phyloP scores from a whole-genome alignment of 1,140 invertebrate species.

The Zophobas morio region DNA sequence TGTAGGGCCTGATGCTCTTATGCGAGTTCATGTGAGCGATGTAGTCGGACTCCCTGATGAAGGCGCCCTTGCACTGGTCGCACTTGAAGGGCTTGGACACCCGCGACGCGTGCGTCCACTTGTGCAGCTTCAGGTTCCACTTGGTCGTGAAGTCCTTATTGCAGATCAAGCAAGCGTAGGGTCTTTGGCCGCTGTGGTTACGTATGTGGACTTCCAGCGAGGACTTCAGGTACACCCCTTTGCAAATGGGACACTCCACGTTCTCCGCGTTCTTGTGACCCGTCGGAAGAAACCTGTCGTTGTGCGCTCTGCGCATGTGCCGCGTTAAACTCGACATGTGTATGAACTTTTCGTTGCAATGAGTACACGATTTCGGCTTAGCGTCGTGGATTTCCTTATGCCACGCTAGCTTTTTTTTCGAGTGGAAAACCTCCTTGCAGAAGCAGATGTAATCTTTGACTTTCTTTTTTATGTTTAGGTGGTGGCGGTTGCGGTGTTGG shows the following conservation, averaged over 20 bases:
- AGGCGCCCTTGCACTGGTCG: constrained; percentile 85
- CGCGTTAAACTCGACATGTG: constrained; percentile 85
- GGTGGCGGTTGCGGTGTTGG: constrained; percentile 83
- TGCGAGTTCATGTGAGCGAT: constrained; percentile 89
- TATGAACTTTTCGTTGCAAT: constrained; percentile 88
- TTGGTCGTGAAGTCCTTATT: constrained; percentile 89
- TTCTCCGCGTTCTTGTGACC: constrained; percentile 76
- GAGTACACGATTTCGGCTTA: constrained; percentile 86
- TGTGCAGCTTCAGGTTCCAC: constrained; percentile 90
- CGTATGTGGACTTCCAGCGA: constrained; percentile 87
- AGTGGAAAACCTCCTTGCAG: constrained; percentile 86
- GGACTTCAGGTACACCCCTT: constrained; percentile 82
- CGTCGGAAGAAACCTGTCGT: constrained; percentile 80
- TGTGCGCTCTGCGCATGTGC: constrained; percentile 86
- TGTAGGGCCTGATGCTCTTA: constrained; percentile 85
- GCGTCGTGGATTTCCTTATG: constrained; percentile 88
- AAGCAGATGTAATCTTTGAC: constrained; percentile 85
- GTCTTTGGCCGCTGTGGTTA: constrained; percentile 82
- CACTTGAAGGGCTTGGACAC: constrained; percentile 90
- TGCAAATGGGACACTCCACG: constrained; percentile 85
- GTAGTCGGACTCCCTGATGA: constrained; percentile 84
- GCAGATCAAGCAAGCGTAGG: constrained; percentile 86
- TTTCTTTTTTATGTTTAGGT: constrained; percentile 77
- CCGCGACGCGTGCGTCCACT: constrained; percentile 89
- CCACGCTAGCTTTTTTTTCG: constrained; percentile 86